Evolutionary conservation across 2,113 vertebrate species (phyloP), one percentile per base, ranked within the genome.

Genomic region (Holacanthus passer): DNA sequence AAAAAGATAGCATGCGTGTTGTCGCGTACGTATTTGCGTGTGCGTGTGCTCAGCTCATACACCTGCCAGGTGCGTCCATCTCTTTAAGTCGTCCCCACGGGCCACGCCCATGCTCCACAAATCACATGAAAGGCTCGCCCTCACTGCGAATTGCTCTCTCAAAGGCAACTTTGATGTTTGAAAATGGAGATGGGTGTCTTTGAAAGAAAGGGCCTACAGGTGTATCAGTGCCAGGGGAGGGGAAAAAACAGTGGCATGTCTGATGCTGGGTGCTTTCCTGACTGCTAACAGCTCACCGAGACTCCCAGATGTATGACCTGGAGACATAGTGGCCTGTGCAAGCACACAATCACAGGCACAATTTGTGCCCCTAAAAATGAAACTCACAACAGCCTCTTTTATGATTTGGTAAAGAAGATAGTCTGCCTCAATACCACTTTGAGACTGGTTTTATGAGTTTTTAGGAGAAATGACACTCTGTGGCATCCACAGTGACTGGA

Each of bases 11-110:
- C 86, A 80, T 87, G 85, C 50, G 48, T 64, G 85, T 78, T 89
- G 83, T 64, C 79, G 91, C 55, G 45, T 73, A 22, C 75, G 64
- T 22, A 86, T 88, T 89, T 89, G 90, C 84, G 81, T 88, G 91
- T 84, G 69, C 24, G 76, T 17, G 75, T 79, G 84, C 65, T 76
- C 75, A 3, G 71, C 74, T 80, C 84, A 76, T 88, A 77, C 89
- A 94, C 94, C 94, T 94, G 94, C 90, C 94, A 95, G 94, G 95
- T 96, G 95, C 88, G 72, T 91, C 83, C 91, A 89, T 93, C 88
- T 86, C 88, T 91, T 91, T 91, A 92, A 94, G 91, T 92, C 73
- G 50, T 43, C 78, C 79, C 75, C 78, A 29, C n/a, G 35, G 69
- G 84, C 92, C 91, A 91, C 94, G 88, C 95, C 94, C 89, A 90